Evolutionary conservation across 2,113 vertebrate genomes (phyloP).

Genomic region (Struthio camelus): DNA sequence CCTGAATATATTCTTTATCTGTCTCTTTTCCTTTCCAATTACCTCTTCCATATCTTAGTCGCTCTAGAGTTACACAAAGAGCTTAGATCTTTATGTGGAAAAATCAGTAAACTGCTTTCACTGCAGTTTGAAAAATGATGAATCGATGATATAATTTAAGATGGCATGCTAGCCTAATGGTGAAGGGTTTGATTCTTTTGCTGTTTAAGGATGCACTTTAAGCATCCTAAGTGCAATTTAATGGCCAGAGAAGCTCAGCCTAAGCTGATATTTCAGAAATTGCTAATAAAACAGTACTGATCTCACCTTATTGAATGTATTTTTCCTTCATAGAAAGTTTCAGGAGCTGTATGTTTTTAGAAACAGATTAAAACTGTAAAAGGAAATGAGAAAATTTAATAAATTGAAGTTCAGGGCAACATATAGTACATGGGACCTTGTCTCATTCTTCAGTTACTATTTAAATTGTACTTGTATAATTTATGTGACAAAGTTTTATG

Average conservation of each 20-base stretch:
- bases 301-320: not conserved
- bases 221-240: not conserved
- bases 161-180: too few relatives aligned
- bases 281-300: not conserved
- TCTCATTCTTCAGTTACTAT: not conserved
- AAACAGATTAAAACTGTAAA: not conserved
- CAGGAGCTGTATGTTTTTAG: not conserved
- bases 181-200: not conserved
- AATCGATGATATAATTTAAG: not conserved
- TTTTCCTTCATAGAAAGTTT: not conserved
- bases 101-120: not conserved
- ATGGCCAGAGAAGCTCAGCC: not conserved
- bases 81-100: not conserved
- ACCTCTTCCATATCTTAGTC: not conserved
- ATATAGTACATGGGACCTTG: not conserved
- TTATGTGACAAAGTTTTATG: not conserved
- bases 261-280: not conserved
- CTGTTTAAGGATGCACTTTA: not conserved
- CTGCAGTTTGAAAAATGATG: not conserved
- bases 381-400: not conserved
- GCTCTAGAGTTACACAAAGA: not conserved
- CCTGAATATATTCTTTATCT: not conserved
- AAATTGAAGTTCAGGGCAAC: not conserved
- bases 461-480: not conserved
- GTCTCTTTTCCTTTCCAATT: not conserved